Conservation (phyloP, 1,140 invertebrate species). For the Meloidogyne floridensis region DNA sequence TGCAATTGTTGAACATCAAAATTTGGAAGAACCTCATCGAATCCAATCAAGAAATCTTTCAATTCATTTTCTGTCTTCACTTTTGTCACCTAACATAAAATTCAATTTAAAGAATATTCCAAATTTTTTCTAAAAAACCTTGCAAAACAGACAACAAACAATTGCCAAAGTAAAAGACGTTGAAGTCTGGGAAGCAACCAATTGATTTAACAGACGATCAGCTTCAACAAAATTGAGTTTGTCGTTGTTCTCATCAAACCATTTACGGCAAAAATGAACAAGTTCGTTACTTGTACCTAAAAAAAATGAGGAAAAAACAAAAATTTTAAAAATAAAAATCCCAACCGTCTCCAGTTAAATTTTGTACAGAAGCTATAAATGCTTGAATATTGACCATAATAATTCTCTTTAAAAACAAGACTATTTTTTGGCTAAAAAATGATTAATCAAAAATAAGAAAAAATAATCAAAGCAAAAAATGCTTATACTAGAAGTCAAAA, state of each 20-base stretch:
- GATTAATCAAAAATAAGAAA: neutral
- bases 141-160: conserved; percentile 31
- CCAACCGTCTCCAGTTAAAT: conserved; percentile 38
- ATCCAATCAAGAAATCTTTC: conserved; percentile 23
- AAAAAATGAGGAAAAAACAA: neutral
- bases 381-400: conserved; percentile 34
- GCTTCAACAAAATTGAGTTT: conserved; percentile 26
- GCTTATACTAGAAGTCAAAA: no score
- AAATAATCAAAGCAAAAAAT: neutral
- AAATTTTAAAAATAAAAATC: neutral
- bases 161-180: conserved; percentile 31
- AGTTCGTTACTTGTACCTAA: conserved; percentile 36
- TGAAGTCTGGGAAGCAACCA: neutral
- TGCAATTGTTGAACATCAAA: conserved; percentile 34
- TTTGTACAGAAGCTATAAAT: conserved; percentile 32
- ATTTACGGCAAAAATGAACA: conserved; percentile 39
- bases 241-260: conserved; percentile 36
- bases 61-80: conserved; percentile 31
- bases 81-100: conserved; percentile 29
- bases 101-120: neutral
- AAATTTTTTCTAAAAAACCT: conserved; percentile 6
- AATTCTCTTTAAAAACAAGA: neutral
- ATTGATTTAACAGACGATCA: conserved; percentile 31
- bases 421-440: neutral
- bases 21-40: conserved; percentile 21